phyloP scores from a whole-genome alignment of 2,888 invertebrate genomes.

The Tetranychus truncatus region DNA sequence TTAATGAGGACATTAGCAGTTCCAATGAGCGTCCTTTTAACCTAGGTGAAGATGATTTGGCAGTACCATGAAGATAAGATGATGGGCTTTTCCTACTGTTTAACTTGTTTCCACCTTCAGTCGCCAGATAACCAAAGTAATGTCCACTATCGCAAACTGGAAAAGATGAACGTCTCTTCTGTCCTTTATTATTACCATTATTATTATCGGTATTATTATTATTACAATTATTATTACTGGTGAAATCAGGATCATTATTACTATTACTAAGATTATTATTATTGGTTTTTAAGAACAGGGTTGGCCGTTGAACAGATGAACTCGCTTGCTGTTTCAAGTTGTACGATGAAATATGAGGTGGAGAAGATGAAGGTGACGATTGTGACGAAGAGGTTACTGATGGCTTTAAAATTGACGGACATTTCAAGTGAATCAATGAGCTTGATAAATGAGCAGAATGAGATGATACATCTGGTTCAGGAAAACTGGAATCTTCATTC shows the following conservation, averaged over 20 bases:
- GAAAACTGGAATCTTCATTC: background rate
- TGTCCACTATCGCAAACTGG: slow-evolving; percentile 9
- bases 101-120: background rate
- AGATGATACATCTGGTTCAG: background rate
- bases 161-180: slow-evolving; percentile 8
- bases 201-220: background rate
- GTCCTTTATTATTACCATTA: background rate
- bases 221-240: no score
- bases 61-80: background rate
- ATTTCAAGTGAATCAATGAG: background rate
- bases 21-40: slow-evolving; percentile 18
- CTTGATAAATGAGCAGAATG: background rate
- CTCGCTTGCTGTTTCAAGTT: background rate
- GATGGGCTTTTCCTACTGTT: background rate
- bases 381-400: background rate
- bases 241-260: no score
- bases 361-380: background rate
- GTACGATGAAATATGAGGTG: background rate
- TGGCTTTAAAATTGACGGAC: background rate
- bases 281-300: background rate
- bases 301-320: background rate
- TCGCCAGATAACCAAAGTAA: background rate
- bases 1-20: slow-evolving; percentile 15
- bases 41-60: background rate
- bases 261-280: background rate